These are phyloP conservation scores for Eustalomyia histrio DNA, from an alignment of 2,888 invertebrate species.

Conservation along the genomic window DNA sequence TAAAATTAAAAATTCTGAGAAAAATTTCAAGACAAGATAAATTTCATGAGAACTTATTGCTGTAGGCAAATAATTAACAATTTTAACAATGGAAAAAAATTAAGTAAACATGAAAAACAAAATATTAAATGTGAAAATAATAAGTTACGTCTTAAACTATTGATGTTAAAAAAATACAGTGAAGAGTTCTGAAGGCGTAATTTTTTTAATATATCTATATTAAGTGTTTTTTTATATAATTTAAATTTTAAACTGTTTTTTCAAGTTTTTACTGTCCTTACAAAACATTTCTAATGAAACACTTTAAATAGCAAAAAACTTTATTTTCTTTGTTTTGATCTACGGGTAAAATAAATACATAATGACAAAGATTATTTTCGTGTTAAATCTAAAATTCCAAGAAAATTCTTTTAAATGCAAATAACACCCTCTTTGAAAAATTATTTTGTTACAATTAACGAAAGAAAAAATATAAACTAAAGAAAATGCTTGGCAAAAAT, in stretches of 20 bases:
- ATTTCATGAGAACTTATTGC: conserved; percentile 36
- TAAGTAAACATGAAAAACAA: neutral
- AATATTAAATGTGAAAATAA: conserved; percentile 25
- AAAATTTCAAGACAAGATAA: neutral
- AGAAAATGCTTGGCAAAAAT: conserved; percentile 22
- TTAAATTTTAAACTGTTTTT: no score
- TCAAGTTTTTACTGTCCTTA: neutral
- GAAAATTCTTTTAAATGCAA: conserved; percentile 22
- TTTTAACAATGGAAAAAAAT: conserved; percentile 41
- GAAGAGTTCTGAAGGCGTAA: neutral
- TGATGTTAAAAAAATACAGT: conserved; percentile 23
- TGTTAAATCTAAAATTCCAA: conserved; percentile 33
- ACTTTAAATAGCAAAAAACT: neutral
- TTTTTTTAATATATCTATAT: neutral
- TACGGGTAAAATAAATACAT: conserved; percentile 19
- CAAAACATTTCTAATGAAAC: conserved; percentile 3
- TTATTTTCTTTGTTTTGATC: neutral
- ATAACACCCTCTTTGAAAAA: neutral
- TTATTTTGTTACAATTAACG: neutral
- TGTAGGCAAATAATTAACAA: conserved; percentile 7
- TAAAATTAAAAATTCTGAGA: conserved; percentile 26
- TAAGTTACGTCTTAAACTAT: conserved; percentile 9
- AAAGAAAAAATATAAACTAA: neutral
- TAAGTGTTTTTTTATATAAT: neutral
- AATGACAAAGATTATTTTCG: conserved; percentile 22